Percentiles rank a stretch among this genome's conserved stretches.
phyloP scores from a whole-genome alignment of 2,888 invertebrate species.

The Cyclophora punctaria region DNA sequence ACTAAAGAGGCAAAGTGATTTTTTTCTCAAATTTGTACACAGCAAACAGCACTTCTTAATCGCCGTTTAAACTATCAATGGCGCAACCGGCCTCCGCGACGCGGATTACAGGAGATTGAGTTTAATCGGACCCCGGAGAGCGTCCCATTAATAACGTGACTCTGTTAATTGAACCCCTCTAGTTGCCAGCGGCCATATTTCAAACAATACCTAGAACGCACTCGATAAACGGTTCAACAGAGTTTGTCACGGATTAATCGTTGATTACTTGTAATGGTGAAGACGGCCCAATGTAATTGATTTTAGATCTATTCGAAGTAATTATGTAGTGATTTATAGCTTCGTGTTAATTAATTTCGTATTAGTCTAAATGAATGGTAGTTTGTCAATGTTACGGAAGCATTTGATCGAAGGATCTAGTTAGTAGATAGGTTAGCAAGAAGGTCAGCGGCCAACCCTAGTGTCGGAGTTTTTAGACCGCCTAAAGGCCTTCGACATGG shows the following conservation, averaged over 20 bases:
- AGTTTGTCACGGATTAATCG: slow-evolving; percentile 19
- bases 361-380: background rate
- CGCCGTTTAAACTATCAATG: slow-evolving; percentile 16
- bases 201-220: slow-evolving; percentile 32
- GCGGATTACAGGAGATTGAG: slow-evolving; percentile 70
- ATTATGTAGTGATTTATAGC: slow-evolving; percentile 12
- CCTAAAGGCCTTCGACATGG: too few species aligned
- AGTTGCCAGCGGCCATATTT: slow-evolving; percentile 53
- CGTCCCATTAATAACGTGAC: slow-evolving; percentile 65
- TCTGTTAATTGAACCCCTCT: slow-evolving; percentile 65
- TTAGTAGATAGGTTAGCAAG: too few species aligned
- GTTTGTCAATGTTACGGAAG: too few species aligned
- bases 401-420: too few species aligned
- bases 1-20: background rate
- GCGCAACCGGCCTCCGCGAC: slow-evolving; percentile 29
- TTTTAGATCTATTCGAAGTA: slow-evolving; percentile 10
- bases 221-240: slow-evolving; percentile 16
- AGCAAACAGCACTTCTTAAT: slow-evolving; percentile 10
- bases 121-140: slow-evolving; percentile 63
- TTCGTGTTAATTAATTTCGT: slow-evolving; percentile 5
- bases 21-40: slow-evolving; percentile 3
- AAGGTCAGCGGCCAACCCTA: too few species aligned
- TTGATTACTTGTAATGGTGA: slow-evolving; percentile 18
- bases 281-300: slow-evolving; percentile 13
- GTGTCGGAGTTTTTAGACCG: too few species aligned